phyloP scores from a whole-genome alignment of 2,888 invertebrate species.

The Alsophila aescularia region DNA sequence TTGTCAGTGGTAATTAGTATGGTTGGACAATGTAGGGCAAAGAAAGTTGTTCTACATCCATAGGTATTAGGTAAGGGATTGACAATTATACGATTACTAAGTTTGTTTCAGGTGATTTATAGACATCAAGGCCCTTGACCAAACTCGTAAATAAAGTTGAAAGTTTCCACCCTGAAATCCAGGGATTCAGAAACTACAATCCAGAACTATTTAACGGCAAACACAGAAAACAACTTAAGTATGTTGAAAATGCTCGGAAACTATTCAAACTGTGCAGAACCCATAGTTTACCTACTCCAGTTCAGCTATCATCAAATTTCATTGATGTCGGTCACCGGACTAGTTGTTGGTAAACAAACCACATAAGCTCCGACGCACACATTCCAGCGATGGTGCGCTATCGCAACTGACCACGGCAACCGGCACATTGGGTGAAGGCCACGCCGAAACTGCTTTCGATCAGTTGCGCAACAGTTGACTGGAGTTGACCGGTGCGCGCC shows the following conservation, averaged over 20 bases:
- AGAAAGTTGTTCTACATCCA: constrained; percentile 28
- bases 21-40: constrained; percentile 21
- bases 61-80: not conserved
- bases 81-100: too few relatives aligned
- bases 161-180: too few relatives aligned
- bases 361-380: constrained; percentile 5
- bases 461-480: constrained; percentile 46
- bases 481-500: constrained; percentile 30
- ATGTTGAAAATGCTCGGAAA: too few relatives aligned
- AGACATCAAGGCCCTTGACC: too few relatives aligned
- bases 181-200: too few relatives aligned
- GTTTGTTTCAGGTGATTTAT: too few relatives aligned
- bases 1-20: constrained; percentile 30
- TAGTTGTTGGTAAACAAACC: constrained; percentile 32
- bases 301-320: too few relatives aligned
- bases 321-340: not conserved
- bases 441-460: constrained; percentile 68
- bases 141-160: too few relatives aligned
- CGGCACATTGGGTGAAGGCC: constrained; percentile 71
- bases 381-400: constrained; percentile 37
- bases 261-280: too few relatives aligned
- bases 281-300: too few relatives aligned
- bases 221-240: too few relatives aligned
- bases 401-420: constrained; percentile 46
- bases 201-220: too few relatives aligned